Evolutionary conservation across 1,140 invertebrate species (phyloP).

Genomic region (Lerema accius): DNA sequence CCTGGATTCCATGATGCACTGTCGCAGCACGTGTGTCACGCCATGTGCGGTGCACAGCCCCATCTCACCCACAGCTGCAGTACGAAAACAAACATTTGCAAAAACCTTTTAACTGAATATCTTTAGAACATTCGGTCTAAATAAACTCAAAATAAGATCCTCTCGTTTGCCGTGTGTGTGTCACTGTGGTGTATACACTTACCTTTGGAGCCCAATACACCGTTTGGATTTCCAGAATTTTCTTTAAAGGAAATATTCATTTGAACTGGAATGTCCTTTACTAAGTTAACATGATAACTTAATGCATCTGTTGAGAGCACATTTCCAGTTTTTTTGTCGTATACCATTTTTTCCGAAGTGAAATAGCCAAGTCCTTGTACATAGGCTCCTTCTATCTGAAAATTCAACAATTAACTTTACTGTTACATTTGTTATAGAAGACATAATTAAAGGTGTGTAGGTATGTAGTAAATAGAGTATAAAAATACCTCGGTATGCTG

Average conservation of each 20-base stretch:
- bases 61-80: constrained; percentile 70
- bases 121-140: too few relatives aligned
- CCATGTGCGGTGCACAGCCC: constrained; percentile 57
- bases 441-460: too few relatives aligned
- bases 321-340: constrained; percentile 85
- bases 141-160: too few relatives aligned
- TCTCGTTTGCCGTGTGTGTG: too few relatives aligned
- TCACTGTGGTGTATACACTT: too few relatives aligned
- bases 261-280: constrained; percentile 92
- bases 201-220: constrained; percentile 92
- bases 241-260: constrained; percentile 89
- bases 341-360: constrained; percentile 88
- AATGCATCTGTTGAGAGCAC: constrained; percentile 90
- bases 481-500: too few relatives aligned
- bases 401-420: too few relatives aligned
- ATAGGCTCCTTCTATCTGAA: constrained; percentile 89
- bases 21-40: constrained; percentile 54
- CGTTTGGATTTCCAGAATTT: constrained; percentile 88
- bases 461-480: too few relatives aligned
- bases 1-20: constrained; percentile 64
- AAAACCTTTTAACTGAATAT: too few relatives aligned
- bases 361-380: constrained; percentile 93
- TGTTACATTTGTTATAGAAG: too few relatives aligned
- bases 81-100: background rate
- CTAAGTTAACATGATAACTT: constrained; percentile 91